Evolutionary conservation across 2,797 vertebrate species (phyloP), one percentile per base, ranked within the genome.

Genomic region (Girardinus metallicus): DNA sequence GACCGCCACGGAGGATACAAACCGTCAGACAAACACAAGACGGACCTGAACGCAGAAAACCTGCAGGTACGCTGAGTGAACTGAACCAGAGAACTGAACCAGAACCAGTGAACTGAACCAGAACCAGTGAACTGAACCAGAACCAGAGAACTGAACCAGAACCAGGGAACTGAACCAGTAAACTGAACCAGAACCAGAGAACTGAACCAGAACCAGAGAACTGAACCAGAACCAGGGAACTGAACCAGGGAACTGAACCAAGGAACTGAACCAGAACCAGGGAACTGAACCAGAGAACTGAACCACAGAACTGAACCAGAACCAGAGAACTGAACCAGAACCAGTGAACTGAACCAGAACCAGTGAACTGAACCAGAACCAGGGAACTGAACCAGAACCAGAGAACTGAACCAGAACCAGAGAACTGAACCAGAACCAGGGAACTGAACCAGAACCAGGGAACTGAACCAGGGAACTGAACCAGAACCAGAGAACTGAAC

Each of bases 1-100:
- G 98, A 98, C 88, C 95, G 98, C 62, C 98, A 99, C 0, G 97
- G 97, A 82, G 98, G 98, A 83, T 99, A 99, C 95, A 98, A 99
- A 92, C 97, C 97, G 77, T 80, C 94, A 41, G 98, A 99, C 85
- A 95, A 96, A 81, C 98, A 99, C 95, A 99, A 98, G 96, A 99
- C 98, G 0, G 98, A 99, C 91, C 93, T 99, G 88, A 97, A 98
- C 71, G 15, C 96, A 9, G 97, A 96, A 16, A 96, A 97, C 89
- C 87, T 93, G 82, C 88, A 93, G 90, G 92, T 93, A 31, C 34
- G 18, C 60, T 31, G 11, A 31, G n/a, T 1, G 6, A 57, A 29
- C 26, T n/a, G n/a, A n/a, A n/a, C n/a, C 1, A 26, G 15, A 53
- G 10, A 26, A 23, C 51, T 29, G 6, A 66, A 36, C 34, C 21